phyloP scores from a whole-genome alignment of 2,113 vertebrate species.

The Falco punctatus region DNA sequence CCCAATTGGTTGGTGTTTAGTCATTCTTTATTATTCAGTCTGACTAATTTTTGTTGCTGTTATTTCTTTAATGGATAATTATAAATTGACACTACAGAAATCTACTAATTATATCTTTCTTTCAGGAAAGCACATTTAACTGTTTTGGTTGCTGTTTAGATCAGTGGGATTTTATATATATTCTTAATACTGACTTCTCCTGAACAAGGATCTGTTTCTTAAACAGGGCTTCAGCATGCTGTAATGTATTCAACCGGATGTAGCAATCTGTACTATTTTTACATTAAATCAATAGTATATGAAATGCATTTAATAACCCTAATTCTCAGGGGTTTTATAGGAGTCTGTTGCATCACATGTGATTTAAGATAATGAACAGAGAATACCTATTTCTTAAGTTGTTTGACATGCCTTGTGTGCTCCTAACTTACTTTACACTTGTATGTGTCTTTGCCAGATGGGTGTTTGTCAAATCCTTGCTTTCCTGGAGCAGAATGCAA shows the following conservation, averaged over 20 bases:
- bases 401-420: neutral
- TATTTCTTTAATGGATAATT: neutral
- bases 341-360: neutral
- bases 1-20: conserved; percentile 83
- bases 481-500: conserved; percentile 91
- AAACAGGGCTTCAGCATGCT: neutral
- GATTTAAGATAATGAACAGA: neutral
- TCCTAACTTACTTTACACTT: neutral
- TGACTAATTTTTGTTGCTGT: neutral
- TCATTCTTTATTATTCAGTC: neutral
- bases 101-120: neutral
- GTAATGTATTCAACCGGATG: neutral
- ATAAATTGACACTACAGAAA: neutral
- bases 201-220: neutral
- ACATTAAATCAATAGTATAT: neutral
- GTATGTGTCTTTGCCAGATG: conserved; percentile 77
- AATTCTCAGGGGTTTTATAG: neutral
- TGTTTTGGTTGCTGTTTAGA: neutral
- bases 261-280: neutral
- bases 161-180: neutral
- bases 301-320: neutral
- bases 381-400: neutral
- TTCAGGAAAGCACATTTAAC: neutral
- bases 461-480: conserved; percentile 95
- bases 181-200: neutral